Base-by-base conservation (phyloP, 2,113 vertebrate species). In the Oophaga pumilio region DNA sequence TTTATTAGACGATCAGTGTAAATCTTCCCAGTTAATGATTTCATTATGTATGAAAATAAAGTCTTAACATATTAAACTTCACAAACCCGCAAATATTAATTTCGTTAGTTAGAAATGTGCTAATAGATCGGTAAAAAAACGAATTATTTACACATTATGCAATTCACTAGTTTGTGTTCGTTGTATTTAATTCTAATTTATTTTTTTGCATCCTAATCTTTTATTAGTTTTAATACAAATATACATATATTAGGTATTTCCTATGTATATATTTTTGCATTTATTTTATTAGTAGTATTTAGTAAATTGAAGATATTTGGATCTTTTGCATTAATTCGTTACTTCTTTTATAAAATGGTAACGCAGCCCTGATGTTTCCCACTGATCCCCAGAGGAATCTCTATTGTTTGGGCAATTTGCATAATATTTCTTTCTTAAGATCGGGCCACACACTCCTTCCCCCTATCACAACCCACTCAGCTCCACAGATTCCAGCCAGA, bases 401-500 rank as follows among this genome's bases (percentile, higher is more conserved):
- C 81, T 20, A 24, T 76, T 76, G 50, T 84, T 85, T 24, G 18
- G 59, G 24, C 12, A 6, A 49, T 84, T 82, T 82, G 69, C 88
- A 86, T 88, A 57, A 85, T 86, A 88, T 64, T 64, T 79, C 22
- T 60, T 85, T 85, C 69, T 52, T 89, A 83, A 62, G 71, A 83
- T 76, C 59, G 56, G 82, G 71, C 57, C 76, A 20, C n/a, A 59
- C n/a, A 52, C 76, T 62, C 49, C 49, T 17, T 18, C 88, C 84
- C 74, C 85, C 85, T 74, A 20, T 4, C 79, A 64, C 79, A 82
- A 17, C 86, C 86, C 86, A 83, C 86, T 74, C 79, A 82, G 33
- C 60, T 74, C 0, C 59, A 43, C 77, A 33, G 76, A 77, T 62
- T 81, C 85, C 85, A 28, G 22, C 24, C 77, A 53, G 53, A 14